Base-by-base conservation (phyloP, 2,888 invertebrate species). In the Linyphia triangularis region DNA sequence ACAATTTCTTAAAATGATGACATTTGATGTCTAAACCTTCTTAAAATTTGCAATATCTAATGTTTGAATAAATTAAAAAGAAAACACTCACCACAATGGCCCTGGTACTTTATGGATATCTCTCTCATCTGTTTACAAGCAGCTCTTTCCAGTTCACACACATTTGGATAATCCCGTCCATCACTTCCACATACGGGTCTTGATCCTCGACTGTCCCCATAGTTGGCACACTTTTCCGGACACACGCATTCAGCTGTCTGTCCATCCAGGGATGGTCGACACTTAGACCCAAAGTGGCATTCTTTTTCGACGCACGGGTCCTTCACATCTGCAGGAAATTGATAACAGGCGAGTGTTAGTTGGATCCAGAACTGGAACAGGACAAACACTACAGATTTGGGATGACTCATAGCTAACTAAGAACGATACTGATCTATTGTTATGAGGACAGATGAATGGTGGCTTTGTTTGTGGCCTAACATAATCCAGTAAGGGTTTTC, bases 191-290 rank as follows among this genome's bases (percentile, higher is more conserved):
- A 97, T 70, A 97, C 95, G 0, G 96, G 95, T 79, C 95, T 94
- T 43, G 96, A 96, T 88, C 95, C 96, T 90, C 95, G 95, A 93
- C 96, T 96, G 93, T 97, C 97, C 6, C 97, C 97, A 93, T 96
- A 96, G 92, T 95, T 95, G 85, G 96, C 96, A 92, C 97, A 97
- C 89, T 95, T 95, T 84, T 95, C 94, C 63, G 96, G 95, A 92
- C 97, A 97, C 92, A 96, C 95, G 93, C 97, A 97, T 92, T 94
- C 94, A 91, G 96, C 95, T 81, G 95, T 94, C 84, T 94, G 94
- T 61, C 96, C 97, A 93, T 96, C 96, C 84, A 93, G 92, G 22
- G 93, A 93, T 69, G 93, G 91, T 82, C 94, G 94, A 92, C 96
- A 96, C 78, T 95, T 94, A 0, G 96, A 95, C 1, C 96, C 96